Evolutionary conservation across 2,113 vertebrate species (phyloP), one percentile per base, ranked within the genome.

Genomic region (Microtus pennsylvanicus): DNA sequence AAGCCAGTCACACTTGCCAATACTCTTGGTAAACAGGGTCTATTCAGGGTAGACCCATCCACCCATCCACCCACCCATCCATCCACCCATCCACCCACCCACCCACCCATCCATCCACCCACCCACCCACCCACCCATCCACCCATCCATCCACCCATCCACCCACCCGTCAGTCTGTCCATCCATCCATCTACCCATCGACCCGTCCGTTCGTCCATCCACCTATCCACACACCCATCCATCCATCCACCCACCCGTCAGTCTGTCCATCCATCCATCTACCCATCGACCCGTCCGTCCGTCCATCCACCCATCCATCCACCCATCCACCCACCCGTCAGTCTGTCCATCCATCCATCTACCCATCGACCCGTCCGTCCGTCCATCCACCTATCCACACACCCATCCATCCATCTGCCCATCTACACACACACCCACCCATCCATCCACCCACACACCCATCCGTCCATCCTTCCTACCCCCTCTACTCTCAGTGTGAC

Each of bases 301-400:
- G 12, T 76, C 70, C 70, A 72, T 1, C 70, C 70, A 72, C 1
- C 70, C 17, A 38, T 0, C 70, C 69, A 72, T 2, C 69, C 69
- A 70, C 1, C 65, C 65, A 33, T 1, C 70, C 14, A 72, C 3
- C 52, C 13, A 52, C 7, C 70, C 70, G 55, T 2, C n/a, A n/a
- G n/a, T n/a, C 30, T 42, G 38, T 42, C 38, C 14, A 50, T 0
- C 45, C 76, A 78, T 0, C 16, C 30, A 10, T 0, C 17, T 47
- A 80, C 0, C 30, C 30, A 80, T 0, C 13, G 13, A 52, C 3
- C 17, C 47, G 22, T 0, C 77, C 17, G 35, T 1, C 0, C 77
- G 21, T 0, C 28, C 12, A 42, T 1, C 69, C 3, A 30, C 2
- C 14, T 16, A 2, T 28, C 38, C 21, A 26, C 6, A 65, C 17